phyloP scores from a whole-genome alignment of 2,113 vertebrate species.

The Chloropsis cyanopogon region DNA sequence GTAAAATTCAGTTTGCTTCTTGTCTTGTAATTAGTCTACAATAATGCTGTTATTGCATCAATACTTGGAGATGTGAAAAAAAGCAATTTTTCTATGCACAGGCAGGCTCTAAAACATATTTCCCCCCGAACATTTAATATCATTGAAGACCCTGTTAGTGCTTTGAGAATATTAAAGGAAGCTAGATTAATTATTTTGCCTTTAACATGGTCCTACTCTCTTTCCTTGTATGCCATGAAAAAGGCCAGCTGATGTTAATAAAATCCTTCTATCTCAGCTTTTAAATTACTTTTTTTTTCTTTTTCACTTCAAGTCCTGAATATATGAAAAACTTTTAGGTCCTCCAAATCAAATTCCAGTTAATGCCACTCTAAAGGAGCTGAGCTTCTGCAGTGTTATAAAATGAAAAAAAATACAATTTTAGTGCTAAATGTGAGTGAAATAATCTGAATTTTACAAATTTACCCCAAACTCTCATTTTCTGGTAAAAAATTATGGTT shows the following conservation, averaged over 20 bases:
- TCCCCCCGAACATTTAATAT: not conserved
- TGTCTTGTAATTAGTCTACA: not conserved
- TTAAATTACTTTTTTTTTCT: not conserved
- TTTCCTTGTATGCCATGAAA: not conserved
- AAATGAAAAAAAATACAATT: not conserved
- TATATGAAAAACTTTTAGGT: not conserved
- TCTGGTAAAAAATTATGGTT: not conserved
- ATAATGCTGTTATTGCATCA: not conserved
- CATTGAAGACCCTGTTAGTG: not conserved
- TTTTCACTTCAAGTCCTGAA: not conserved
- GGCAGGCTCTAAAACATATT: not conserved
- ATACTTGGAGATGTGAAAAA: not conserved
- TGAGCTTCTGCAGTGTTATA: not conserved
- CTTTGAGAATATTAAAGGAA: not conserved
- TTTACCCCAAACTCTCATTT: not conserved
- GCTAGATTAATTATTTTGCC: not conserved
- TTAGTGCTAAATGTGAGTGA: not conserved
- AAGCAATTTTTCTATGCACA: not conserved
- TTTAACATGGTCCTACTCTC: not conserved
- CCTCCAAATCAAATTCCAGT: not conserved
- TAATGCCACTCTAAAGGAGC: not conserved
- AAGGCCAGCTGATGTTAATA: not conserved
- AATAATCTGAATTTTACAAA: not conserved
- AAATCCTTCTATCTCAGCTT: not conserved
- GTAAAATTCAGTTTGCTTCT: conserved; percentile 1